These are phyloP conservation scores for Acanthosepion esculentum DNA, from an alignment of 2,888 invertebrate species.

Conservation along the genomic window DNA sequence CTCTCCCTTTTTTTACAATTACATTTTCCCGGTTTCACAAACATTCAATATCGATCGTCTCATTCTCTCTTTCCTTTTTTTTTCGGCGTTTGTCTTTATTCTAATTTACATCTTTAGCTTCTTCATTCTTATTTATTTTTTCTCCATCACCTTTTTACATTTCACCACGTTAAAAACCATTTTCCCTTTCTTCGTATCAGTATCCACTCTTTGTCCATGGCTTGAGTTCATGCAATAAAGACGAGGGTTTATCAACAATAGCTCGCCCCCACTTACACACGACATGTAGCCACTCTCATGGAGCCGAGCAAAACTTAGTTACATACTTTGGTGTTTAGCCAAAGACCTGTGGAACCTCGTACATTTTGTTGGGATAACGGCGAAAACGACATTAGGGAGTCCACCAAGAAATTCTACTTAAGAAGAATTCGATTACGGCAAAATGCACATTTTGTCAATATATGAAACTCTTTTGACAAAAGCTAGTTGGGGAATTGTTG, in stretches of 20 bases:
- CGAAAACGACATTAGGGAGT: neutral
- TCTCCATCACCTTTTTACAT: neutral
- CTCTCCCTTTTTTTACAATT: neutral
- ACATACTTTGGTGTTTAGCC: neutral
- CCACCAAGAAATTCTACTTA: neutral
- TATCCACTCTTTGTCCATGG: neutral
- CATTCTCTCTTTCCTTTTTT: neutral
- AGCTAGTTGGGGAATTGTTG: neutral
- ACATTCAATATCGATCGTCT: neutral
- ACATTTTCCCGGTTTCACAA: neutral
- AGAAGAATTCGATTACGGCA: conserved; percentile 11
- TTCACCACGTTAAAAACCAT: neutral
- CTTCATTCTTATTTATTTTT: neutral
- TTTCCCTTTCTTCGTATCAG: neutral
- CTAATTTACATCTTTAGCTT: neutral
- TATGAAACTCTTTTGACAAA: conserved; percentile 8
- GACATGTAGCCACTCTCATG: neutral
- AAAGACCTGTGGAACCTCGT: conserved; percentile 20
- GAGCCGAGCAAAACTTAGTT: conserved; percentile 13
- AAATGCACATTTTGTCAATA: conserved; percentile 16
- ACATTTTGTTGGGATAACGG: neutral
- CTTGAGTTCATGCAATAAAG: neutral
- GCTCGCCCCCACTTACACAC: neutral
- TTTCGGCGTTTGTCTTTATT: neutral
- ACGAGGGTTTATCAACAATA: neutral